Base-by-base conservation (phyloP, 2,888 invertebrate genomes). In the Dicyrtoma fusca region DNA sequence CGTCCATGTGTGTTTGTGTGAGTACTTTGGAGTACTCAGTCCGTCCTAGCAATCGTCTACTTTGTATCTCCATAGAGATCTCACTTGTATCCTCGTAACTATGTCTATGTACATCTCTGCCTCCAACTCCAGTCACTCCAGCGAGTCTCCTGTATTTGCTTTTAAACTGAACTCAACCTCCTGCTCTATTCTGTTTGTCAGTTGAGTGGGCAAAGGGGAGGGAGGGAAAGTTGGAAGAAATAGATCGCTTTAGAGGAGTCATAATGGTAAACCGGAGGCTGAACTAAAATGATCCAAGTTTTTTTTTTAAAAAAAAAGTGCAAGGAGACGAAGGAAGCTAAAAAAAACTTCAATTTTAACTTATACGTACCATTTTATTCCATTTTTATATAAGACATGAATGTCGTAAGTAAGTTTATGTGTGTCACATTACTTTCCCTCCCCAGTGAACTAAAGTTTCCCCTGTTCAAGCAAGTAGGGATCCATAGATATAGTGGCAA, bases 401-500 rank as follows among this genome's bases (percentile, higher is more conserved):
- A 64, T 68, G 68, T 68, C 61, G 61, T 61, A 19, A 68, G 57
- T 21, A 57, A 68, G 45, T 68, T 68, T 57, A 57, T 68, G 57
- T 61, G 61, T 68, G 57, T 57, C 68, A 57, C 57, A 57, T 57
- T 57, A 26, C 65, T 47, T 25, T 25, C 13, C n/a, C 53, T 66
- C 55, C 68, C 68, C 25, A 19, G 25, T 68, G 68, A 57, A 68
- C 68, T 55, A 68, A 68, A 68, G 42, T 68, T 68, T 68, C 59
- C 64, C 68, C 45, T 17, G 17, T 13, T 61, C n/a, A n/a, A n/a
- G n/a, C n/a, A n/a, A n/a, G n/a, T n/a, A n/a, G n/a, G n/a, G n/a
- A n/a, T n/a, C n/a, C n/a, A n/a, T n/a, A n/a, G n/a, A 61, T 61
- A 61, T 34, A 61, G 34, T 34, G 8, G 3, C 34, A 5, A 34